Conservation (phyloP, 2,888 invertebrate genomes). For the Morpho deidamia region DNA sequence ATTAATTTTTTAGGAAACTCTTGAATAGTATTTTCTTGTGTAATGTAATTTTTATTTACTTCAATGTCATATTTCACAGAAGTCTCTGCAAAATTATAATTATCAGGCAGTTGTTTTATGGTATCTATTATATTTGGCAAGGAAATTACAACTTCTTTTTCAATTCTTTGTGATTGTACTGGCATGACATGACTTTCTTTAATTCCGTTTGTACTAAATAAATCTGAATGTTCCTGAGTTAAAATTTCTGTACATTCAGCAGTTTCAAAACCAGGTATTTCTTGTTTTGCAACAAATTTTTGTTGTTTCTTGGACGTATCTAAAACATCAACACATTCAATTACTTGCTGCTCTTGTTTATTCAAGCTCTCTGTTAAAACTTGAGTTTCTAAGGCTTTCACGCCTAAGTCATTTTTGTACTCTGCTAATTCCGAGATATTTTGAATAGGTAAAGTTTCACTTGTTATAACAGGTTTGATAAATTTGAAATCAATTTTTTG, state of each 20-base stretch:
- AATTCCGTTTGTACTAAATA: slow-evolving; percentile 23
- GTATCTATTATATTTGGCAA: slow-evolving; percentile 47
- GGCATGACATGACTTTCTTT: slow-evolving; percentile 48
- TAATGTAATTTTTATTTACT: slow-evolving; percentile 45
- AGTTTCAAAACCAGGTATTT: slow-evolving; percentile 29
- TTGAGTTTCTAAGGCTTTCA: slow-evolving; percentile 33
- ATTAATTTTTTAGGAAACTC: slow-evolving; percentile 36
- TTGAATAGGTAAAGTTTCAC: slow-evolving; percentile 51
- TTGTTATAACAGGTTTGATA: slow-evolving; percentile 45
- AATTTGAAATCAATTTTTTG: slow-evolving; percentile 42
- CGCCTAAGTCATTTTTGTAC: slow-evolving; percentile 30
- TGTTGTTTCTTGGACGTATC: slow-evolving; percentile 17
- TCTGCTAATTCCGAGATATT: slow-evolving; percentile 33
- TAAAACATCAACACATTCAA: slow-evolving; percentile 30
- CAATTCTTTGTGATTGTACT: slow-evolving; percentile 30
- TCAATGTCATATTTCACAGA: slow-evolving; percentile 37
- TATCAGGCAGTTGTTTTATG: slow-evolving; percentile 29
- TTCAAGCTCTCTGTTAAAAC: slow-evolving; percentile 33
- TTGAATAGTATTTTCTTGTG: slow-evolving; percentile 40
- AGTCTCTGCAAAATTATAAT: slow-evolving; percentile 31
- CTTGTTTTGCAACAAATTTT: slow-evolving; percentile 24
- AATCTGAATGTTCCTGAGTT: slow-evolving; percentile 30
- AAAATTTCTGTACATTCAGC: slow-evolving; percentile 33
- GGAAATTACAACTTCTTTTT: slow-evolving; percentile 38
- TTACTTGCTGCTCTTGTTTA: slow-evolving; percentile 35